These are phyloP conservation scores for Etheostoma cragini DNA, from an alignment of 2,113 vertebrate species.

Conservation along the genomic window DNA sequence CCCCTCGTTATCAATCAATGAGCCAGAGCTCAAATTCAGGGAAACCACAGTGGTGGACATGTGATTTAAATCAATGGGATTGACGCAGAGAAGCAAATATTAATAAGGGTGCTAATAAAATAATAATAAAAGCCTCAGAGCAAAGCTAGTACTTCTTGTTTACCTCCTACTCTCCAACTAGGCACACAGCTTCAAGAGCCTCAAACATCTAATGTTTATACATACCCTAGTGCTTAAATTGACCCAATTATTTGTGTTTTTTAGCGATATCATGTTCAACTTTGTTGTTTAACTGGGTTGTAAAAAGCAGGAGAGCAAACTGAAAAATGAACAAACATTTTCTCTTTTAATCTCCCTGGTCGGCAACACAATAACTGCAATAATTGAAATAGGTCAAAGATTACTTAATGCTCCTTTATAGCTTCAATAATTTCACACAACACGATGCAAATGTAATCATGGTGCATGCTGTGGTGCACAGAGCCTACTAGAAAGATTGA, in stretches of 20 bases:
- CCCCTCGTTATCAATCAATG: not conserved
- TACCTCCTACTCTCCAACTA: not conserved
- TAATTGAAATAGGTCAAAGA: not conserved
- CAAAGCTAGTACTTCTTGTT: not conserved
- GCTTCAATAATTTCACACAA: not conserved
- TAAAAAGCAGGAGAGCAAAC: not conserved
- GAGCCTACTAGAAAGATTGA: not conserved
- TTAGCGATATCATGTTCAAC: not conserved
- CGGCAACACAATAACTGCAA: not conserved
- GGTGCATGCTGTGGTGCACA: not conserved
- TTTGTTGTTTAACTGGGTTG: not conserved
- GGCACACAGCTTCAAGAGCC: not conserved
- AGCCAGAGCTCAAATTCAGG: not conserved
- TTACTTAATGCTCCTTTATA: not conserved
- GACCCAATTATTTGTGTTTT: not conserved
- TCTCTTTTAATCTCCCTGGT: not conserved
- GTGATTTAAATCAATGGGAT: slow-evolving; percentile 18
- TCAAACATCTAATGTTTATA: not conserved
- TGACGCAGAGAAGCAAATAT: slow-evolving; percentile 18
- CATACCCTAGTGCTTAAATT: not conserved
- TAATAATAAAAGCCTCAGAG: not conserved
- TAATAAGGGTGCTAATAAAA: not conserved
- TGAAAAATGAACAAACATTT: not conserved
- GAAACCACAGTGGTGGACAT: not conserved
- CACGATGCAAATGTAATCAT: not conserved